Evolutionary conservation across 1,140 invertebrate species (phyloP), one percentile per base, ranked within the genome.

Genomic region (Lasioglossum baleicum): DNA sequence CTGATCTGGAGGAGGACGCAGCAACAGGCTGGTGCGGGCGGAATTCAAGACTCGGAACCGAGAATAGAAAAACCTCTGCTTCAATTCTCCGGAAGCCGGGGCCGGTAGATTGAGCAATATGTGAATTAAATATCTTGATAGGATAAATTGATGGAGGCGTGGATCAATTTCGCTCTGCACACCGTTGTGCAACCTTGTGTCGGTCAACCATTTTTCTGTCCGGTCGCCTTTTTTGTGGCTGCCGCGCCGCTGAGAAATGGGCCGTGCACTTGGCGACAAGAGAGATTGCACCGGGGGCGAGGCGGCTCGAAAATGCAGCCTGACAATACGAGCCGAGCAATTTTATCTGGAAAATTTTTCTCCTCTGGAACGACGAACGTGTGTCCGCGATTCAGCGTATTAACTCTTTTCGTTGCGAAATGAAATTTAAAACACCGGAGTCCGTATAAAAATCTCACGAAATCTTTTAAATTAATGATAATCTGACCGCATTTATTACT

Each of bases 81-180:
- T 48, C 17, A 22, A 44, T 66, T 73, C 48, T 2, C 7, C 44
- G 58, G 72, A 8, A 65, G 67, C 35, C 8, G 17, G 48, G 35
- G 40, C n/a, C n/a, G 31, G 3, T 53, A 15, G 53, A 70, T 71
- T 20, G 58, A 58, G 51, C 42, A 15, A 58, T 58, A 22, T 26
- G n/a, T 35, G 75, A 44, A 72, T 13, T 44, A n/a, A 72, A 73
- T 72, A 65, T 44, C 61, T 79, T 44, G 51, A 65, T 58, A 20
- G 48, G 10, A 10, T 26, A 22, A 66, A 79, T 79, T 22, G 17
- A 71, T 22, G 60, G 22, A 31, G 68, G 48, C 68, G 48, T 53
- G 60, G 31, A 65, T 78, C 26, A 65, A 56, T 56, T 56, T 56
- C 69, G 61, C 11, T 26, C 35, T 20, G 7, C 10, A 40, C 10